Conservation (phyloP, 2,888 invertebrate species). For the Drosophila neotestacea region DNA sequence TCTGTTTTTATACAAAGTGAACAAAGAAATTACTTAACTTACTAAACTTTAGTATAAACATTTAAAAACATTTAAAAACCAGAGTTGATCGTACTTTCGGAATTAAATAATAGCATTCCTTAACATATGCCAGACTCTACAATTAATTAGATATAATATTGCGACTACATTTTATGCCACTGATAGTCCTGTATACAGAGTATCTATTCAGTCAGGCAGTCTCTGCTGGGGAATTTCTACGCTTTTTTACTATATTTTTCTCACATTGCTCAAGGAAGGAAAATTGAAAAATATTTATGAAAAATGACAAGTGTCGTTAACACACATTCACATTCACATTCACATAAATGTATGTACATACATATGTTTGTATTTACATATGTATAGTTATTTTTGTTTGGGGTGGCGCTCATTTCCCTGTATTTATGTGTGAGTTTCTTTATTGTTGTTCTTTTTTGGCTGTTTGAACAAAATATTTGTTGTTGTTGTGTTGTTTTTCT, state of each 20-base stretch:
- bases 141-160: too few species aligned
- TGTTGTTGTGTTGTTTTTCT: conserved; percentile 20
- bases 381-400: conserved; percentile 34
- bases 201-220: not conserved
- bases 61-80: too few species aligned
- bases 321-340: conserved; percentile 27
- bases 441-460: conserved; percentile 30
- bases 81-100: too few species aligned
- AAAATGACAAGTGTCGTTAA: conserved; percentile 70
- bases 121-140: too few species aligned
- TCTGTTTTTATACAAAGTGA: too few species aligned
- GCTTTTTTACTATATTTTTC: conserved; percentile 11
- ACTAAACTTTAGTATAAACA: too few species aligned
- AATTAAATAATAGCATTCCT: too few species aligned
- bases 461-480: conserved; percentile 42
- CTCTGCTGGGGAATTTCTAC: not conserved
- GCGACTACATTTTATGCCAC: too few species aligned
- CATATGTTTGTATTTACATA: not conserved
- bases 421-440: conserved; percentile 22
- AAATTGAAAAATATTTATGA: conserved; percentile 66
- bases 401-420: conserved; percentile 57
- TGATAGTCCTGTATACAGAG: not conserved
- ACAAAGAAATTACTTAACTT: too few species aligned
- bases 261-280: conserved; percentile 11
- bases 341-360: conserved; percentile 7